Evolutionary conservation across 2,888 invertebrate species (phyloP).

Genomic region (Eupithecia inturbata): DNA sequence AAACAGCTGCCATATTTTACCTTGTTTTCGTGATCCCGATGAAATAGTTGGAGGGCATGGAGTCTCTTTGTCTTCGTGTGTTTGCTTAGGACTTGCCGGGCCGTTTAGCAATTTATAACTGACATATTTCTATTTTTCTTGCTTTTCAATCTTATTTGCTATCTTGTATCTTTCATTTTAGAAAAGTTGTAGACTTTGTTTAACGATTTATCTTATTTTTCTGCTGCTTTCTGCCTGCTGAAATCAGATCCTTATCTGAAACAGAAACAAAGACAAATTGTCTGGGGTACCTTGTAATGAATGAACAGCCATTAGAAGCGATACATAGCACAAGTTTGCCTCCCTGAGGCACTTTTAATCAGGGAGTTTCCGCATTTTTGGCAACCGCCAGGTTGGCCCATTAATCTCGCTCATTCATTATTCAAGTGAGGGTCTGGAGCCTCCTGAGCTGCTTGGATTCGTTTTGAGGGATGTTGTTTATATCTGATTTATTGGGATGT

Average conservation of each 20-base stretch:
- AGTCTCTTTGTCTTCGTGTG: constrained; percentile 31
- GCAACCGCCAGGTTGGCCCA: constrained; percentile 36
- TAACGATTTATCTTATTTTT: background rate
- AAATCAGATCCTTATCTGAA: constrained; percentile 2
- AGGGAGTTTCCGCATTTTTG: constrained; percentile 37
- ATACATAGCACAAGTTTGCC: constrained; percentile 22
- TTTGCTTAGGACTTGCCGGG: constrained; percentile 35
- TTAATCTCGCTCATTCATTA: constrained; percentile 45
- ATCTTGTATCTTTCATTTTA: background rate
- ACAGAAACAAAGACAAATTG: background rate
- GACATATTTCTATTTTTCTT: constrained; percentile 14
- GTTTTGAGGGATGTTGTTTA: constrained; percentile 27
- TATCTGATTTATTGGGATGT: constrained; percentile 21
- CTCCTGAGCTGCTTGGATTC: constrained; percentile 20
- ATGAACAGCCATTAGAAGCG: constrained; percentile 26
- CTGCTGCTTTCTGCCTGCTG: too few species aligned
- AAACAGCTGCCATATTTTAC: constrained; percentile 33
- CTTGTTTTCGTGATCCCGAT: constrained; percentile 28
- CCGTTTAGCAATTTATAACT: constrained; percentile 27
- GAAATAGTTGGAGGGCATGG: constrained; percentile 28
- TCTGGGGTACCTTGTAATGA: constrained; percentile 11
- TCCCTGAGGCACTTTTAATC: constrained; percentile 35
- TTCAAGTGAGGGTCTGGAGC: constrained; percentile 34
- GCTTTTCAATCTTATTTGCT: constrained; percentile 10
- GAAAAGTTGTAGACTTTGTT: background rate